These are phyloP conservation scores for Ariopsis seemanni DNA, from an alignment of 2,113 vertebrate genomes.

Conservation along the genomic window DNA sequence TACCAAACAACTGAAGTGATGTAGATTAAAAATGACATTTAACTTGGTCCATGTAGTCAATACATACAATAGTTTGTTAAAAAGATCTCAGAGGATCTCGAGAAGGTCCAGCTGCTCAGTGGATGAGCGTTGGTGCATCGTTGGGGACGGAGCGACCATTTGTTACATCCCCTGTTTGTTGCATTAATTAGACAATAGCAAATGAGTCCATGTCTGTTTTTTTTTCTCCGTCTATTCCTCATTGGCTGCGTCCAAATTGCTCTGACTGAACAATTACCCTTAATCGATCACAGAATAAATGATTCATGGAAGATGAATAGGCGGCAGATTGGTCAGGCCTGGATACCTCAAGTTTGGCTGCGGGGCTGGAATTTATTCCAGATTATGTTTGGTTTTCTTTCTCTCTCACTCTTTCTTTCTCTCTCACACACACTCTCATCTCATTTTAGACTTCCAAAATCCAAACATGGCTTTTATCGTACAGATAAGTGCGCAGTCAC, in stretches of 20 bases:
- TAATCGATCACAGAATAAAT: slow-evolving; percentile 99
- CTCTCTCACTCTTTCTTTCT: slow-evolving; percentile 79
- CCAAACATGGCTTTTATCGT: neutral
- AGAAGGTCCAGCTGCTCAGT: slow-evolving; percentile 82
- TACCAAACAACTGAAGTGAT: neutral
- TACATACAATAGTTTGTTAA: neutral
- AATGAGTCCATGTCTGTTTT: slow-evolving; percentile 89
- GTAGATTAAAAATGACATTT: neutral
- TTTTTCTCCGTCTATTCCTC: slow-evolving; percentile 75
- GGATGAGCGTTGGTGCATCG: slow-evolving; percentile 52
- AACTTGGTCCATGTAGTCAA: neutral
- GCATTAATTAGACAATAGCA: slow-evolving; percentile 98
- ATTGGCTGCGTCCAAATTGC: slow-evolving; percentile 94
- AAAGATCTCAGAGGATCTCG: slow-evolving; percentile 60
- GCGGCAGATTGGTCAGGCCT: slow-evolving; percentile 86
- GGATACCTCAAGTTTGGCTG: slow-evolving; percentile 83
- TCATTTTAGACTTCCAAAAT: neutral
- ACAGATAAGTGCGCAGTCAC: slow-evolving; percentile 6
- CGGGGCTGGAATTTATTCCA: slow-evolving; percentile 92
- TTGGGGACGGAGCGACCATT: slow-evolving; percentile 82
- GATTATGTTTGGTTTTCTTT: slow-evolving; percentile 78
- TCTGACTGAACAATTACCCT: slow-evolving; percentile 93
- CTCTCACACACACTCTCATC: neutral
- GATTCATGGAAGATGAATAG: slow-evolving; percentile 99
- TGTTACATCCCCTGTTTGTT: slow-evolving; percentile 88